Evolutionary conservation across 2,113 vertebrate genomes (phyloP).

Genomic region (Ceyx margarethae): DNA sequence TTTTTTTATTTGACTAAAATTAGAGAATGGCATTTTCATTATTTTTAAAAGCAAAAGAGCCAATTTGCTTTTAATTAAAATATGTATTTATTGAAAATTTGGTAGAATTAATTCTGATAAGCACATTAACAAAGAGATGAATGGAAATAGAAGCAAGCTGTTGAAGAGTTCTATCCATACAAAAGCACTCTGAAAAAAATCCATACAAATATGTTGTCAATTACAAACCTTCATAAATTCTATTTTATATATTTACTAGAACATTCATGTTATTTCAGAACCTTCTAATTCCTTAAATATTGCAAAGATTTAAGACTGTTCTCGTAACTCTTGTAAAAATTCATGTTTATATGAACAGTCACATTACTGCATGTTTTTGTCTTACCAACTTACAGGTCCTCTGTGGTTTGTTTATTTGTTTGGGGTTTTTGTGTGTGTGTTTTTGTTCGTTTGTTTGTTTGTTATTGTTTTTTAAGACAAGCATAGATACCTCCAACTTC

Average conservation of each 20-base stretch:
- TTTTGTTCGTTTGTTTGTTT: background rate
- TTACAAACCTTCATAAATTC: background rate
- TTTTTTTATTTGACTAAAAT: background rate
- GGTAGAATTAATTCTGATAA: background rate
- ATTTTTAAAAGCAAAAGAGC: background rate
- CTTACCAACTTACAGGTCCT: background rate
- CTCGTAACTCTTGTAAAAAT: background rate
- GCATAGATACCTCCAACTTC: background rate
- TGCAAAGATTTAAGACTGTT: background rate
- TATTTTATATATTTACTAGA: background rate
- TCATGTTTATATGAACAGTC: background rate
- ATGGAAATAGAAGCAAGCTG: background rate
- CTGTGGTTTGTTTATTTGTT: background rate
- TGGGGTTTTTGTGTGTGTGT: no score
- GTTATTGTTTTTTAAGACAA: background rate
- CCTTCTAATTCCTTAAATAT: background rate
- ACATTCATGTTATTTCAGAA: background rate
- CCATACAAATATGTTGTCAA: background rate
- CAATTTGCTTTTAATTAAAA: background rate
- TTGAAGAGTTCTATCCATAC: background rate
- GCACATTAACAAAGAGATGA: background rate
- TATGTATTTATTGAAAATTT: background rate
- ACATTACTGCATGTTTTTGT: background rate
- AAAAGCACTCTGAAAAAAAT: background rate
- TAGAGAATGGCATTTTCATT: background rate